These are phyloP conservation scores for Rhizomys pruinosus DNA, from an alignment of 2,113 vertebrate genomes.

Conservation along the genomic window DNA sequence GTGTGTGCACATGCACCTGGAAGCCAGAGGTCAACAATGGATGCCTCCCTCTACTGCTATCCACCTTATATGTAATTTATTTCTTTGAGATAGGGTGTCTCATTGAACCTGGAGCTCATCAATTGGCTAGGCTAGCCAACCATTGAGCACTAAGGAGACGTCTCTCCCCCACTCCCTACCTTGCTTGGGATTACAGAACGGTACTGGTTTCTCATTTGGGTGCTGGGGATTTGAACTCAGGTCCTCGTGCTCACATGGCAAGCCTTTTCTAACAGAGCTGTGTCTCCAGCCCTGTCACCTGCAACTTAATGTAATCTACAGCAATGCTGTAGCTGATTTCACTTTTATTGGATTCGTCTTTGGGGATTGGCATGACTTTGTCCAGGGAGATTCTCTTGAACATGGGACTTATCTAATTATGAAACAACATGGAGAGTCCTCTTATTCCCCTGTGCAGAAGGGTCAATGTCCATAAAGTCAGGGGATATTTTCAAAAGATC, in stretches of 20 bases:
- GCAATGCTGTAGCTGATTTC: background rate
- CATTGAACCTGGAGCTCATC: background rate
- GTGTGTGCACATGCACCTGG: too few species aligned
- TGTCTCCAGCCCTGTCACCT: background rate
- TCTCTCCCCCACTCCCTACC: too few species aligned
- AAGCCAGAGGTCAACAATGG: background rate
- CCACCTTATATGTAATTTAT: background rate
- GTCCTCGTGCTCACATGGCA: background rate
- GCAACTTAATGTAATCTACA: background rate
- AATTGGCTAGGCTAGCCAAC: background rate
- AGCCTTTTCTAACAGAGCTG: too few species aligned
- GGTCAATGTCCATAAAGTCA: background rate
- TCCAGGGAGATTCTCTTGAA: background rate
- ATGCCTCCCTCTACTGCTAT: too few species aligned
- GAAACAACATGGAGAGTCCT: background rate
- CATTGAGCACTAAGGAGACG: background rate
- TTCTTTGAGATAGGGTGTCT: background rate
- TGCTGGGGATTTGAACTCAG: background rate
- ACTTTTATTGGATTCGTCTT: slow-evolving; percentile 12
- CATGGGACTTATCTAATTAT: background rate
- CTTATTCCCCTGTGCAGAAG: background rate
- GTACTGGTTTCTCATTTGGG: background rate
- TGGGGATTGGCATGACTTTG: background rate
- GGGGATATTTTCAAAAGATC: background rate
- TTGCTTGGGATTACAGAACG: background rate